These are phyloP conservation scores for Drosophila rellima DNA, from an alignment of 2,888 invertebrate genomes.

Conservation along the genomic window DNA sequence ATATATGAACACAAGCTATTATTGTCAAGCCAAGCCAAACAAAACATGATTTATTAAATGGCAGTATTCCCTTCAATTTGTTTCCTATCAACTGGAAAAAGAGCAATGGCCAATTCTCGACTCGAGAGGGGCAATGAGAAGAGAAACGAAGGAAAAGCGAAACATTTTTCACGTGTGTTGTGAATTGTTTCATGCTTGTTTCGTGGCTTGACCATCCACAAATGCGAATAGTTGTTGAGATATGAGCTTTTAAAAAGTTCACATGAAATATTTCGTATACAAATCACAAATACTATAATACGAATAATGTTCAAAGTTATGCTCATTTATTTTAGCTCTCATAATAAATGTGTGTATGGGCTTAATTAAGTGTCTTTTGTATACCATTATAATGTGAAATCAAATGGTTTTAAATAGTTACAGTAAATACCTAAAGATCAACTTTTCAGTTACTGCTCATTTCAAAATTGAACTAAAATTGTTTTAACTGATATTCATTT, in stretches of 20 bases:
- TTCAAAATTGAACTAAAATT: no score
- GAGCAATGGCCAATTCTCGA: constrained; percentile 58
- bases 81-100: constrained; percentile 82
- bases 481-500: no score
- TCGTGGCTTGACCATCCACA: constrained; percentile 1
- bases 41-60: constrained; percentile 81
- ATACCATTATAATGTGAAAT: constrained; percentile 3
- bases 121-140: not conserved
- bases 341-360: constrained; percentile 40
- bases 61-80: constrained; percentile 80
- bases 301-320: constrained; percentile 49
- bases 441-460: no score
- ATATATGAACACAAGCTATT: constrained; percentile 73
- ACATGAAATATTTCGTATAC: constrained; percentile 55
- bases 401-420: not conserved
- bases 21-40: constrained; percentile 80
- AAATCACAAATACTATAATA: constrained; percentile 59
- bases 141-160: not conserved
- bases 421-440: no score
- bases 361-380: constrained; percentile 28
- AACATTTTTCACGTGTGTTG: constrained; percentile 61
- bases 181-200: constrained; percentile 58
- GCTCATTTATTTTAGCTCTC: constrained; percentile 29
- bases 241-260: constrained; percentile 70
- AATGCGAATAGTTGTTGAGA: constrained; percentile 54